phyloP scores from a whole-genome alignment of 2,797 vertebrate species.

The Nasua narica region DNA sequence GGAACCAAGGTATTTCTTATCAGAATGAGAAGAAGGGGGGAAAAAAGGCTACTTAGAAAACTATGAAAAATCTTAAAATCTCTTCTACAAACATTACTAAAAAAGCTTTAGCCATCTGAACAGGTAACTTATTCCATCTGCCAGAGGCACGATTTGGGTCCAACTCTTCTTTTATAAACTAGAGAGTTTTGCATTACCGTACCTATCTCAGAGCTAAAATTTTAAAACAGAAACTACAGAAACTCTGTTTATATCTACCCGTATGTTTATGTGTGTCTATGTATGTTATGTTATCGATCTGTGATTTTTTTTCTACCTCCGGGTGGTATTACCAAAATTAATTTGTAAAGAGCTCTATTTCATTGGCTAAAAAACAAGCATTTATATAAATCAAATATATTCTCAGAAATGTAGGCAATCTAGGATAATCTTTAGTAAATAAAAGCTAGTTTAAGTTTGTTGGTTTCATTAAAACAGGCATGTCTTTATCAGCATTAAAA shows the following conservation, averaged over 20 bases:
- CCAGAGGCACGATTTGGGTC: not conserved
- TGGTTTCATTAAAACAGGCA: not conserved
- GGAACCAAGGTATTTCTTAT: not conserved
- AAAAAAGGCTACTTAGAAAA: not conserved
- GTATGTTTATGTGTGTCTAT: not conserved
- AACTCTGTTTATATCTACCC: not conserved
- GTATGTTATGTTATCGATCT: not conserved
- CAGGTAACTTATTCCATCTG: not conserved
- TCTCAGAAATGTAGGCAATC: not conserved
- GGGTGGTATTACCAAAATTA: not conserved
- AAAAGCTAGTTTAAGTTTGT: not conserved
- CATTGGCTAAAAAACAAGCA: not conserved
- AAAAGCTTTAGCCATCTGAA: not conserved
- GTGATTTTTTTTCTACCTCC: not conserved
- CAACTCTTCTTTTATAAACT: not conserved
- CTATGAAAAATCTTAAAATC: not conserved
- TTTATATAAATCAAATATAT: not conserved
- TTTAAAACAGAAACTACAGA: not conserved
- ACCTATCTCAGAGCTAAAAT: not conserved
- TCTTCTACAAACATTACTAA: not conserved
- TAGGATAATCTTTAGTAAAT: not conserved
- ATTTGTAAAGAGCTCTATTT: not conserved
- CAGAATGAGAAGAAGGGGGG: not conserved
- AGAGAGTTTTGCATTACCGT: not conserved
- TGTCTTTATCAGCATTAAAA: not conserved